Conservation (phyloP, 2,113 vertebrate genomes). For the Sphaerodactylus townsendi region DNA sequence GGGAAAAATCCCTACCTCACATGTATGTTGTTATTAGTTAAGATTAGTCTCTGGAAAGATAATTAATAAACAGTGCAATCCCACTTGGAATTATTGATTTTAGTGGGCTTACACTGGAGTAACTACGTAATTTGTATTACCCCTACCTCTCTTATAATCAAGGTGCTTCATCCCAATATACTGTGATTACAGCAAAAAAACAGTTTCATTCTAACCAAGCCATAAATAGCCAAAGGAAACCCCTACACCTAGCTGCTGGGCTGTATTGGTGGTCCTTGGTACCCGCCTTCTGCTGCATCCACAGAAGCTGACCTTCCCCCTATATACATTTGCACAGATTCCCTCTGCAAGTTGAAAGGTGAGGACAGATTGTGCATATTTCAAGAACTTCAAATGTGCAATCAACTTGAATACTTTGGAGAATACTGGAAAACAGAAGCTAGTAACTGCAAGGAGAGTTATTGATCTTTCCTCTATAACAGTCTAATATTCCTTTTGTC, state of each 20-base stretch:
- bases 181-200: background rate
- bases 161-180: background rate
- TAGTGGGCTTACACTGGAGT: background rate
- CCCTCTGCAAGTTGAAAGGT: background rate
- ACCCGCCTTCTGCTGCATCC: background rate
- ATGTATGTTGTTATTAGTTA: too few species aligned
- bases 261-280: background rate
- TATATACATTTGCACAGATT: background rate
- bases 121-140: too few species aligned
- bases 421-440: background rate
- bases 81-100: background rate
- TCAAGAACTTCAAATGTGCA: background rate
- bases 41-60: background rate
- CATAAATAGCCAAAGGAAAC: background rate
- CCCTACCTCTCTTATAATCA: too few species aligned
- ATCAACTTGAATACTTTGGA: background rate
- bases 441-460: background rate
- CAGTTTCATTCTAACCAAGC: background rate
- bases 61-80: background rate
- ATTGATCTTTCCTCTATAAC: background rate
- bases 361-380: background rate
- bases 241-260: background rate
- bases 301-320: background rate
- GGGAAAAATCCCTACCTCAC: too few species aligned
- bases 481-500: background rate